Base-by-base conservation (phyloP, 2,888 invertebrate species). In the Netelia virgata region DNA sequence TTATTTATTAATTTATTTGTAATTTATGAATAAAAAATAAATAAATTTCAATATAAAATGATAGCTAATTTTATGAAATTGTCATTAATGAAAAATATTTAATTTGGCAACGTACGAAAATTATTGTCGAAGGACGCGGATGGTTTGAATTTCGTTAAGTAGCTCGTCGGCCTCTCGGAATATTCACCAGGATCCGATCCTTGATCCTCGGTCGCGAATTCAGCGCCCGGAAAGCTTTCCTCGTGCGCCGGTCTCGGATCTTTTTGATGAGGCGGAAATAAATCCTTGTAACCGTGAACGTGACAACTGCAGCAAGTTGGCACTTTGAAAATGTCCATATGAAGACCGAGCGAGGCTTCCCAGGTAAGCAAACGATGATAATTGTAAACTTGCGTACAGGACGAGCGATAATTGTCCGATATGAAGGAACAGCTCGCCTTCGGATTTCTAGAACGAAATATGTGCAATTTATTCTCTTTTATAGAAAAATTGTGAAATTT, bases 221-320 rank as follows among this genome's bases (percentile, higher is more conserved):
- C 95, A 86, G 95, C 95, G 1, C 95, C 95, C 0, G 95, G 95
- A 82, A 95, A 95, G 14, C 92, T 93, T 90, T 96, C 95, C 77
- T 94, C 94, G 0, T 94, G 93, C 1, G 94, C 94, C 83, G 94
- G 94, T 10, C 95, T 94, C 3, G 95, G 94, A 88, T 95, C 94
- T 55, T 95, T 95, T 1, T 95, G 95, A 28, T 95, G 91, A 0
- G 96, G 96, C 0, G 96, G 96, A 86, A 95, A 96, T 10, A 96
- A 94, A 11, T 96, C 96, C 43, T 96, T 94, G 90, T 96, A 97
- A 2, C 97, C 97, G 91, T 96, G 96, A 11, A 97, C 96, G 91
- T 97, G 97, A 90, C 97, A 97, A 2, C 97, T 97, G 90, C 97
- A 97, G 89, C 97, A 97, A 0, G 97, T 97, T 36, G 97, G 97